phyloP scores from a whole-genome alignment of 2,797 vertebrate genomes.

The Hemibagrus guttatus region DNA sequence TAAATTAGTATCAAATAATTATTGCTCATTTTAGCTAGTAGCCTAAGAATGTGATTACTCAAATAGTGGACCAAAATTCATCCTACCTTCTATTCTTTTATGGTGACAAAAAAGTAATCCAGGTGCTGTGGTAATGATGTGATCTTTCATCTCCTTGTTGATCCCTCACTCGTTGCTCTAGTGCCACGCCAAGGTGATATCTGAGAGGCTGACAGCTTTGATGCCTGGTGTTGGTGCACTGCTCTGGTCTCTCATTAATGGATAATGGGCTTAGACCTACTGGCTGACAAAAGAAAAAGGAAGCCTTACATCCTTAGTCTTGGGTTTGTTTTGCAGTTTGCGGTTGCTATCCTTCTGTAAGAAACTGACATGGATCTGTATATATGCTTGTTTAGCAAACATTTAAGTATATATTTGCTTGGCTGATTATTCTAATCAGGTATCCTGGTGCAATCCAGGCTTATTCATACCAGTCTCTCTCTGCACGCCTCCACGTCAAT shows the following conservation, averaged over 20 bases:
- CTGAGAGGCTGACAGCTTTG: constrained; percentile 68
- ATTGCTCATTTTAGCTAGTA: background rate
- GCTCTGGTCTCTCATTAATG: constrained; percentile 65
- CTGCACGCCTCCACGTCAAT: background rate
- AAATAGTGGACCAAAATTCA: background rate
- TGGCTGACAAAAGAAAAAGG: constrained; percentile 5
- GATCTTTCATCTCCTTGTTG: constrained; percentile 56
- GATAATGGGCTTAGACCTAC: constrained; percentile 62
- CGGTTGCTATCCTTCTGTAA: background rate
- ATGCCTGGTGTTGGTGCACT: constrained; percentile 42
- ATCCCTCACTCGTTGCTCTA: constrained; percentile 67
- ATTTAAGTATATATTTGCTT: background rate
- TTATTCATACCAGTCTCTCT: background rate
- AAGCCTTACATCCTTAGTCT: background rate
- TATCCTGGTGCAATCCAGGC: too few relatives aligned
- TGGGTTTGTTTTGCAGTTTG: background rate
- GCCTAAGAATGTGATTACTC: background rate
- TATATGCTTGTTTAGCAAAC: background rate
- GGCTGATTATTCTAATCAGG: background rate
- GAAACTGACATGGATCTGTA: background rate
- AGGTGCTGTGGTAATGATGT: constrained; percentile 9
- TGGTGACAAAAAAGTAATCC: background rate
- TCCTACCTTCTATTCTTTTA: constrained; percentile 35
- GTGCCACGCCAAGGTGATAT: constrained; percentile 66
- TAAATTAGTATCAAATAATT: background rate